Base-by-base conservation (phyloP, 2,888 invertebrate genomes). In the Drosophila cyrtoloma region DNA sequence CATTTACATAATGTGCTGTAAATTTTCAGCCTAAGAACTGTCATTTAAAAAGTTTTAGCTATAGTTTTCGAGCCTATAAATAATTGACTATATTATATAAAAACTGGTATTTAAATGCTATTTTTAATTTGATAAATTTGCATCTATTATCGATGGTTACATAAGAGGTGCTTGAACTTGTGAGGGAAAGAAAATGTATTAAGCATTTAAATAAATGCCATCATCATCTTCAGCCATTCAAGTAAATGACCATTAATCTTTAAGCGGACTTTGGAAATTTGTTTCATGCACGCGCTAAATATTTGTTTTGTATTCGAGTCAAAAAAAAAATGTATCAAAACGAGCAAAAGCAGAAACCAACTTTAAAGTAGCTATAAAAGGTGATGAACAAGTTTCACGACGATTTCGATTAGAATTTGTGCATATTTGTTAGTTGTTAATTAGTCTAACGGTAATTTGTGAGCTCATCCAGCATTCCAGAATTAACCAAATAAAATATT, bases 391-490 rank as follows among this genome's bases (percentile, higher is more conserved):
- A 61, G 63, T 73, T 66, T 57, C 58, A 74, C 71, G 69, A 71
- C 65, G 76, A 71, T 60, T 70, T 69, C 57, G 72, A 60, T 58
- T 47, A 32, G 7, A 56, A 44, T 37, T 44, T 75, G 37, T 28
- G 58, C 62, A 68, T 61, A 68, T 68, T 55, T 22, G 28, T 52
- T 16, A 22, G 9, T 70, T 62, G 55, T 65, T 47, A 56, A 51
- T 78, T 50, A 53, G 75, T 44, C 53, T 60, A 79, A 44, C 57
- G 32, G 26, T 53, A 52, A 53, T 44, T 56, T 72, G 62, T 88
- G 90, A 87, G 86, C 80, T 87, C 90, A 88, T 82, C 88, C 84
- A 71, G 57, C 81, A 82, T 77, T 62, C 78, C 71, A 74, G 80
- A 77, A 68, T 77, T 66, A 73, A 60, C 33, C 47, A 55, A n/a